Evolutionary conservation across 2,113 vertebrate genomes (phyloP).

Genomic region (Misgurnus mizolepis): DNA sequence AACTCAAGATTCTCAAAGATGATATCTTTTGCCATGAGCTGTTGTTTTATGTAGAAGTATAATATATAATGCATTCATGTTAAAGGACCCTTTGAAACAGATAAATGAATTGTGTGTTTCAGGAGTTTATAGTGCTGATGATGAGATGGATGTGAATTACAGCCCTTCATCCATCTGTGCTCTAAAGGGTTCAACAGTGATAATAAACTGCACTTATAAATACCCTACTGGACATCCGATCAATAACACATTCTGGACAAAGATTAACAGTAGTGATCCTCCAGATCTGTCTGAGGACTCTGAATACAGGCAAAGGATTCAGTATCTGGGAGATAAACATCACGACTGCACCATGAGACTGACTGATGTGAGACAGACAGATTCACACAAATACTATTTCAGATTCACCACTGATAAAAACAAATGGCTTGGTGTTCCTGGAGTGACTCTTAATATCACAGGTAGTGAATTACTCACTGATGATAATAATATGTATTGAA

Average conservation of each 20-base stretch:
- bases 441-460: no score
- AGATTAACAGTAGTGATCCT: background rate
- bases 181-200: slow-evolving; percentile 42
- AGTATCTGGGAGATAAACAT: slow-evolving; percentile 15
- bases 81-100: no score
- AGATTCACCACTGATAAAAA: background rate
- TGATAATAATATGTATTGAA: no score
- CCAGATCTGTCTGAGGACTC: background rate
- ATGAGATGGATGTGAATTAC: slow-evolving; percentile 6
- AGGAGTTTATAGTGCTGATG: slow-evolving; percentile 13
- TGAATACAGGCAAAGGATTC: background rate
- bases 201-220: slow-evolving; percentile 9
- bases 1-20: no score
- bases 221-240: background rate
- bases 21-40: no score
- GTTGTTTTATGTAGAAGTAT: no score
- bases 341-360: slow-evolving; percentile 31
- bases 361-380: slow-evolving; percentile 16
- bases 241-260: background rate
- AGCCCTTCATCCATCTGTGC: slow-evolving; percentile 8
- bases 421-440: no score
- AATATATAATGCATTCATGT: no score
- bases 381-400: background rate
- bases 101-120: slow-evolving; percentile 17
- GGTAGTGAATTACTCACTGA: no score